A percentile compares a stretch with the other conserved stretches of the same genome.
phyloP scores from a whole-genome alignment of 2,113 vertebrate genomes.

The Microcebus lehilahytsara region DNA sequence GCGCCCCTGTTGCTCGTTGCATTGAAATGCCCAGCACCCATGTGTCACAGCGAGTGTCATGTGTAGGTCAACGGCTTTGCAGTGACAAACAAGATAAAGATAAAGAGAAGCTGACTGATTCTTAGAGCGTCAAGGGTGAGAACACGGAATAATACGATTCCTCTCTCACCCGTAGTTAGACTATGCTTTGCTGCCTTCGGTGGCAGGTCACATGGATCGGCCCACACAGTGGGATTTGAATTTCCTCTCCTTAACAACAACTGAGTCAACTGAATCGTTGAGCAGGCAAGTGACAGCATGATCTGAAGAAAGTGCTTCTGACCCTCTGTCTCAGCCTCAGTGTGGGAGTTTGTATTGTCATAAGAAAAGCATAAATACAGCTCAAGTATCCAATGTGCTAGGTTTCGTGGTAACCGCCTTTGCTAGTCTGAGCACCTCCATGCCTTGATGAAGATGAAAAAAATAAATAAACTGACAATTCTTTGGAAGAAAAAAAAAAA shows the following conservation, averaged over 20 bases:
- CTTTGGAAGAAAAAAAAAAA: not conserved
- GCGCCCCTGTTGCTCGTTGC: not conserved
- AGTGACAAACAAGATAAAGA: not conserved
- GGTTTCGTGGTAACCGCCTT: not conserved
- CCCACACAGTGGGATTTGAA: not conserved
- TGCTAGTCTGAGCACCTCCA: not conserved
- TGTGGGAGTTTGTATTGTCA: not conserved
- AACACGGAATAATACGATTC: not conserved
- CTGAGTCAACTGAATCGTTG: not conserved
- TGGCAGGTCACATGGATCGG: not conserved
- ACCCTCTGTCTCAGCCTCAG: not conserved
- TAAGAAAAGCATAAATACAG: not conserved
- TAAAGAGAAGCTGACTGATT: not conserved
- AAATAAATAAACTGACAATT: not conserved
- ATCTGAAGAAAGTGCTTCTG: not conserved
- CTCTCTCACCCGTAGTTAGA: not conserved
- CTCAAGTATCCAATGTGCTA: rapidly evolving
- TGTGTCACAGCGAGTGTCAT: not conserved
- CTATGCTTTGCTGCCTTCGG: not conserved
- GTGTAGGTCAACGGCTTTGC: not conserved
- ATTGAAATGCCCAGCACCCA: not conserved
- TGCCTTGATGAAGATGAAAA: not conserved
- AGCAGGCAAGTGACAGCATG: not conserved
- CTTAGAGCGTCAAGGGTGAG: rapidly evolving
- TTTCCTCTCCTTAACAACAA: not conserved